phyloP scores from a whole-genome alignment of 2,113 vertebrate genomes.

The Gadus chalcogrammus region DNA sequence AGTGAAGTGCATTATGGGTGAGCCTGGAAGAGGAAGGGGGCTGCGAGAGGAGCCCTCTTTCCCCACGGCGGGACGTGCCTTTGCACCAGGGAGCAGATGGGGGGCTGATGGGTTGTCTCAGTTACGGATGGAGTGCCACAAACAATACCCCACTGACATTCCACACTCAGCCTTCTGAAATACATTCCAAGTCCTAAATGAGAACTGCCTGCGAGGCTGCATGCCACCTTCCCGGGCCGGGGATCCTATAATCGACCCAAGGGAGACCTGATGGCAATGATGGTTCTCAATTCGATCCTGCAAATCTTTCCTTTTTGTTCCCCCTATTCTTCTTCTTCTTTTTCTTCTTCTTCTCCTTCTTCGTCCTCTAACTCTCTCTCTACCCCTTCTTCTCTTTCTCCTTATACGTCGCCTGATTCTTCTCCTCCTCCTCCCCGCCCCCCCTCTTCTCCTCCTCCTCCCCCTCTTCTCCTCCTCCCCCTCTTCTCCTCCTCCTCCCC shows the following conservation, averaged over 20 bases:
- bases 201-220: constrained; percentile 44
- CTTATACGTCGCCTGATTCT: too few relatives aligned
- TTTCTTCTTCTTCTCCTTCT: constrained; percentile 10
- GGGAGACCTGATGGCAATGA: constrained; percentile 59
- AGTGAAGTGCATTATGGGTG: constrained; percentile 37
- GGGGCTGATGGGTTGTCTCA: constrained; percentile 21
- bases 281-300: constrained; percentile 57
- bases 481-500: constrained; percentile 1
- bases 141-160: constrained; percentile 31
- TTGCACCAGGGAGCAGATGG: constrained; percentile 29
- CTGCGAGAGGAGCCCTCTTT: background rate
- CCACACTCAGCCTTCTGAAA: constrained; percentile 47
- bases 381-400: background rate
- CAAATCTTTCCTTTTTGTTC: constrained; percentile 54
- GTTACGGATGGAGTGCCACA: constrained; percentile 28
- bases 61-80: constrained; percentile 11
- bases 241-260: constrained; percentile 56
- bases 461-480: constrained; percentile 17
- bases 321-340: constrained; percentile 33
- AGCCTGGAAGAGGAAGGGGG: constrained; percentile 22
- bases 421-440: too few relatives aligned
- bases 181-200: constrained; percentile 37
- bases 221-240: constrained; percentile 55
- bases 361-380: constrained; percentile 16
- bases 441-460: background rate